phyloP scores from a whole-genome alignment of 2,797 vertebrate genomes.

The Spheniscus humboldti region DNA sequence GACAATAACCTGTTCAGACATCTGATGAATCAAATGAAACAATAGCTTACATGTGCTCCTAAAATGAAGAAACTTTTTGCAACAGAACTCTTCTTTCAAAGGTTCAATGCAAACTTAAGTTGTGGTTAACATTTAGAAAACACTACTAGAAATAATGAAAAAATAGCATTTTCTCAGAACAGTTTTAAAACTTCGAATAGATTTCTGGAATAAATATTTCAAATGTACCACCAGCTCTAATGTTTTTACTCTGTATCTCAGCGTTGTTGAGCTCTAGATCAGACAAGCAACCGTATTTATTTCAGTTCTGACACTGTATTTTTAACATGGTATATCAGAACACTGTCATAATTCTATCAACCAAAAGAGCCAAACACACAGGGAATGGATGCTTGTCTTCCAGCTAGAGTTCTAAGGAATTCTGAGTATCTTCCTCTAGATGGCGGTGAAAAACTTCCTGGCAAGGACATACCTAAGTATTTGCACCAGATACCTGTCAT shows the following conservation, averaged over 20 bases:
- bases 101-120: neutral
- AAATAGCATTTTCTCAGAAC: neutral
- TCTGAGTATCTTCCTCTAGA: constrained; percentile 35
- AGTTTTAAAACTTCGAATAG: neutral
- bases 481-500: neutral
- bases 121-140: neutral
- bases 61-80: neutral
- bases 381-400: neutral
- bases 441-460: constrained; percentile 48
- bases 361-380: neutral
- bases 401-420: neutral
- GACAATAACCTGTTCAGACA: neutral
- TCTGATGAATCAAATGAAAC: neutral
- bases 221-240: neutral
- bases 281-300: neutral
- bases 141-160: neutral
- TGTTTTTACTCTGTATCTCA: neutral
- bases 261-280: neutral
- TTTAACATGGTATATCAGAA: neutral
- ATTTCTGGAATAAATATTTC: neutral
- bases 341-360: neutral
- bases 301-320: neutral
- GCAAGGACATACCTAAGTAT: neutral
- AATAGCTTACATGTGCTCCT: neutral
- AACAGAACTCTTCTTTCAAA: neutral